Evolutionary conservation across 2,797 vertebrate species (phyloP).

Genomic region (Sebastes paucispinis): DNA sequence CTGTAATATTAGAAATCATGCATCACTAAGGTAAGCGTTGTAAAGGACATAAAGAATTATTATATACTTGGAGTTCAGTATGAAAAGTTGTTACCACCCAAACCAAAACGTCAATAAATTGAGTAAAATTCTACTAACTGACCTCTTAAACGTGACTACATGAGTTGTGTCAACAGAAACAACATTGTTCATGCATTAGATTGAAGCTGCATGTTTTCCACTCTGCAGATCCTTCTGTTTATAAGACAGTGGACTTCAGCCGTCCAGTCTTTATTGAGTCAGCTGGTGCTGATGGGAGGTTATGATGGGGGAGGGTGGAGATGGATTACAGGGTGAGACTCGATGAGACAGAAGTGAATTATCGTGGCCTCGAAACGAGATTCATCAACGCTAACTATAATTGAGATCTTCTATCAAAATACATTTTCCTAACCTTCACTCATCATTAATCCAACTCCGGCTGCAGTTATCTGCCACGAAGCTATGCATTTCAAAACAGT

Average conservation of each 20-base stretch:
- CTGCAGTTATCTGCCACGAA: background rate
- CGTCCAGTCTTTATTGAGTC: conserved; percentile 46
- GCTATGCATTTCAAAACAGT: background rate
- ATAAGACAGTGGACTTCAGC: conserved; percentile 7
- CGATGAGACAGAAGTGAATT: conserved; percentile 59
- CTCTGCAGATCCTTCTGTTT: conserved; percentile 3
- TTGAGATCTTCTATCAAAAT: conserved; percentile 60
- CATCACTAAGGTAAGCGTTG: background rate
- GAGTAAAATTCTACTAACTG: background rate
- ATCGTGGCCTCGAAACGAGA: conserved; percentile 34
- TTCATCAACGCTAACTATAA: conserved; percentile 61
- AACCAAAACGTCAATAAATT: conserved; percentile 6
- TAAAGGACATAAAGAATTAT: background rate
- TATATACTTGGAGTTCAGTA: background rate
- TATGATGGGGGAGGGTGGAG: conserved; percentile 34
- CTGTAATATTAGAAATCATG: background rate
- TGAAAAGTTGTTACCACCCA: background rate
- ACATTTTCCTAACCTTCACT: conserved; percentile 39
- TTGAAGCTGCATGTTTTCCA: background rate
- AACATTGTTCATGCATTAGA: background rate
- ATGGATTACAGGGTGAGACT: conserved; percentile 50
- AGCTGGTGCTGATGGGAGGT: conserved; percentile 39
- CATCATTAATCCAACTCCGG: conserved; percentile 34
- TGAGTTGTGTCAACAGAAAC: background rate
- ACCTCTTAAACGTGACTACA: background rate